A percentile compares a stretch with the other conserved stretches of the same genome.
Evolutionary conservation across 2,113 vertebrate genomes (phyloP).

Genomic region (Piaya cayana): DNA sequence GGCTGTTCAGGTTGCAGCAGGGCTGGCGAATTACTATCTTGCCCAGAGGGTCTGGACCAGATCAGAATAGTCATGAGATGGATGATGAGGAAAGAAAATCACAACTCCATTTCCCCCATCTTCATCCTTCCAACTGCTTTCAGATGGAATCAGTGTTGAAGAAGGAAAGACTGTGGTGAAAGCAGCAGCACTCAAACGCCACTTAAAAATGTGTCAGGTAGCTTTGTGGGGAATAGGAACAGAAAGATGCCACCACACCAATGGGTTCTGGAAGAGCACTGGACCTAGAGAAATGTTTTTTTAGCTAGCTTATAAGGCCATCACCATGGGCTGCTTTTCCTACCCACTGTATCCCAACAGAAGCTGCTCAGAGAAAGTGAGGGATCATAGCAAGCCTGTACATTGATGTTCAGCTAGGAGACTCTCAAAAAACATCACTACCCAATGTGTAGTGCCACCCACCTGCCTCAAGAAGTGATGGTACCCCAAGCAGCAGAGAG

Average conservation of each 20-base stretch:
- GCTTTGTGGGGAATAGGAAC: not conserved
- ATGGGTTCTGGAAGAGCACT: not conserved
- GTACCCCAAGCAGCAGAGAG: not conserved
- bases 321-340: not conserved
- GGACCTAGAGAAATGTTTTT: not conserved
- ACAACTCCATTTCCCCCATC: not conserved
- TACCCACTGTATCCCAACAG: too few species aligned
- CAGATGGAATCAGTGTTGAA: not conserved
- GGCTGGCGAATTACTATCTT: not conserved
- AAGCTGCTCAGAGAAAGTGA: not conserved
- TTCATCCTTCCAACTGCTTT: not conserved
- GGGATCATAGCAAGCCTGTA: not conserved
- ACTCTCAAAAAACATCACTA: not conserved
- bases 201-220: not conserved
- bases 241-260: rapidly evolving
- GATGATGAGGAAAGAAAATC: not conserved
- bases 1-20: not conserved
- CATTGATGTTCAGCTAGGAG: not conserved
- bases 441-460: rapidly evolving
- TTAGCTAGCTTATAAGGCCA: rapidly evolving
- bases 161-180: not conserved
- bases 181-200: not conserved
- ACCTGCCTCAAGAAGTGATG: not conserved
- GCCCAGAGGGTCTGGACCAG: not conserved
- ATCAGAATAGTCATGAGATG: not conserved